phyloP scores from a whole-genome alignment of 1,140 invertebrate species.

The Antheraea mylitta region DNA sequence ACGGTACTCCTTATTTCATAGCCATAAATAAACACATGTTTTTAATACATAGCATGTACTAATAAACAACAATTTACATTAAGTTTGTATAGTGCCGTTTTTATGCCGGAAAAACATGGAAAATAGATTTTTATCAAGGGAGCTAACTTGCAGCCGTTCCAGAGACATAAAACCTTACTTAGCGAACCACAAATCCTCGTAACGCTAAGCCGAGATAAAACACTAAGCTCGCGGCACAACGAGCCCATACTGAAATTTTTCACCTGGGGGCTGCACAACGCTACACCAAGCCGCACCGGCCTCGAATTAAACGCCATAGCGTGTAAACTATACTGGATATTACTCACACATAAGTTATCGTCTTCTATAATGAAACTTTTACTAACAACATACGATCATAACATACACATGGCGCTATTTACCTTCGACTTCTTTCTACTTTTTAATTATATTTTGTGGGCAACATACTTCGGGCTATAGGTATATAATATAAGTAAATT shows the following conservation, averaged over 20 bases:
- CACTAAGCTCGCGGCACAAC: slow-evolving; percentile 66
- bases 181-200: slow-evolving; percentile 77
- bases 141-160: slow-evolving; percentile 67
- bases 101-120: slow-evolving; percentile 35
- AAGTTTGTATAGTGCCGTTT: neutral
- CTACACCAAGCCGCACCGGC: slow-evolving; percentile 20
- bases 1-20: neutral
- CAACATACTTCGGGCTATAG: too few relatives aligned
- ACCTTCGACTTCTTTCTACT: neutral
- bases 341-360: slow-evolving; percentile 70
- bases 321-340: slow-evolving; percentile 64
- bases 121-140: slow-evolving; percentile 70
- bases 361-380: slow-evolving; percentile 63
- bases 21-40: neutral
- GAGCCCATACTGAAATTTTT: slow-evolving; percentile 70
- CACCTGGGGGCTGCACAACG: slow-evolving; percentile 52
- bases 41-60: slow-evolving; percentile 17
- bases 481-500: neutral
- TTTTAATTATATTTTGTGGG: neutral
- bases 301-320: slow-evolving; percentile 27
- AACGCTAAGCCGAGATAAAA: slow-evolving; percentile 77
- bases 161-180: slow-evolving; percentile 76
- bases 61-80: slow-evolving; percentile 1
- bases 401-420: neutral
- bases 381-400: slow-evolving; percentile 22